Evolutionary conservation across 2,113 vertebrate species (phyloP).

Genomic region (Panurus biarmicus): DNA sequence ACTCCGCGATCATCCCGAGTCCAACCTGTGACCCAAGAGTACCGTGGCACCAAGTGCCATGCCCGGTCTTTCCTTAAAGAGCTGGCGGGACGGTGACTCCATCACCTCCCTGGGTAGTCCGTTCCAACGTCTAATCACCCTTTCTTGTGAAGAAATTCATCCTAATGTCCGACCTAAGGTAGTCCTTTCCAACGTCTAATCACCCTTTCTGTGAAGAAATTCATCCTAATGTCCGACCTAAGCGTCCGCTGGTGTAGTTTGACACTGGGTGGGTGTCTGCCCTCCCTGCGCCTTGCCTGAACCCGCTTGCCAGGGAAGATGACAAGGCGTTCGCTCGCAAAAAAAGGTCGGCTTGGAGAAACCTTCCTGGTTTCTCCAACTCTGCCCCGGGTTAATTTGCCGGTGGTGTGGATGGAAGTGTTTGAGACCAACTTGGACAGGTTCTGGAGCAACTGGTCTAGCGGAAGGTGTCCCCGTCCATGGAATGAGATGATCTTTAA

Average conservation of each 20-base stretch:
- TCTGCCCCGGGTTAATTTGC: background rate
- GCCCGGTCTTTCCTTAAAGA: background rate
- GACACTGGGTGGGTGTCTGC: too few relatives aligned
- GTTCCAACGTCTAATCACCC: background rate
- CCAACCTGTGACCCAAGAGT: too few relatives aligned
- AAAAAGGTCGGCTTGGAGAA: background rate
- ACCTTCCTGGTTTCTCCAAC: background rate
- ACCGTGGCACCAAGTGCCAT: too few relatives aligned
- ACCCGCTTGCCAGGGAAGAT: rapidly evolving
- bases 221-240: background rate
- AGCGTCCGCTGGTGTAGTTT: background rate
- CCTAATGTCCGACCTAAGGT: background rate
- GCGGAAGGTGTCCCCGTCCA: background rate
- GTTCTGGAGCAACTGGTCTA: background rate
- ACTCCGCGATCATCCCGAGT: background rate
- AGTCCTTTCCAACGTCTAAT: background rate
- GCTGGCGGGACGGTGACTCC: background rate
- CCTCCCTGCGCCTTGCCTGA: background rate
- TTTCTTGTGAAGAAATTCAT: background rate
- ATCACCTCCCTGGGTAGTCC: background rate
- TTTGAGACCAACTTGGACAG: background rate
- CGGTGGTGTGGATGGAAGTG: background rate
- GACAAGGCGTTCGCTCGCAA: rapidly evolving
- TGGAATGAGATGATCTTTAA: background rate
- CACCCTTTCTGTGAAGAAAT: background rate